Conservation (phyloP, 2,113 vertebrate species). For the Prunella himalayana region DNA sequence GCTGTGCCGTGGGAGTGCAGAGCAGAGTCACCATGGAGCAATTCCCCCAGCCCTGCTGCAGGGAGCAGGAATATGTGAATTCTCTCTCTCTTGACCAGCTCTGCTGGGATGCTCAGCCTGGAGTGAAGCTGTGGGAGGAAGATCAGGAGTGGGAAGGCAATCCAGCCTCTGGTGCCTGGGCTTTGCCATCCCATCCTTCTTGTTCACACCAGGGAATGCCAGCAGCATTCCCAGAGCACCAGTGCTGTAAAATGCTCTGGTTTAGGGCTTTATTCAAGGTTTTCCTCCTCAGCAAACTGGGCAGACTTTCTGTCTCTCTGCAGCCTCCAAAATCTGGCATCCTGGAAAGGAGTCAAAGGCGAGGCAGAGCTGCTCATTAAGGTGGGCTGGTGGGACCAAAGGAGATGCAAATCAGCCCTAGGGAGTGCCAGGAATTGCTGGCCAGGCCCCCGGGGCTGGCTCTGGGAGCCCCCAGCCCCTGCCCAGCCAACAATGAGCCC, state of each 20-base stretch:
- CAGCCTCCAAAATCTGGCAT: not conserved
- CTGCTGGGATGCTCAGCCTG: not conserved
- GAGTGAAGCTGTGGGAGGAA: not conserved
- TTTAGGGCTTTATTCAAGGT: not conserved
- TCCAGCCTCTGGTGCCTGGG: not conserved
- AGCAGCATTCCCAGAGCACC: not conserved
- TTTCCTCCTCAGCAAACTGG: not conserved
- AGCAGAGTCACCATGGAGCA: not conserved
- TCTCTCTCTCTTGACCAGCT: not conserved
- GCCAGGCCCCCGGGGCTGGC: not conserved
- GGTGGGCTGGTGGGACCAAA: not conserved
- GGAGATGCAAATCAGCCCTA: not conserved
- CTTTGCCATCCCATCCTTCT: slow-evolving; percentile 11
- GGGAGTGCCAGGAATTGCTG: not conserved
- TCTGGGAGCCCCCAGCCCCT: not conserved
- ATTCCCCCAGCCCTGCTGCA: not conserved
- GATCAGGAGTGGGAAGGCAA: not conserved
- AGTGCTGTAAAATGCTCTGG: not conserved
- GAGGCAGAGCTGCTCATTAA: not conserved
- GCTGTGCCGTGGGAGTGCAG: not conserved
- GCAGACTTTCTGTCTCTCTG: slow-evolving; percentile 26
- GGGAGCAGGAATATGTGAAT: not conserved
- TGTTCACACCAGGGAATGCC: accelerated
- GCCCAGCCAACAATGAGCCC: not conserved
- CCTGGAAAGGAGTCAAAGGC: not conserved